A percentile compares a stretch with the other conserved stretches of the same genome.
Evolutionary conservation across 2,797 vertebrate genomes (phyloP).

Genomic region (Falco rusticolus): DNA sequence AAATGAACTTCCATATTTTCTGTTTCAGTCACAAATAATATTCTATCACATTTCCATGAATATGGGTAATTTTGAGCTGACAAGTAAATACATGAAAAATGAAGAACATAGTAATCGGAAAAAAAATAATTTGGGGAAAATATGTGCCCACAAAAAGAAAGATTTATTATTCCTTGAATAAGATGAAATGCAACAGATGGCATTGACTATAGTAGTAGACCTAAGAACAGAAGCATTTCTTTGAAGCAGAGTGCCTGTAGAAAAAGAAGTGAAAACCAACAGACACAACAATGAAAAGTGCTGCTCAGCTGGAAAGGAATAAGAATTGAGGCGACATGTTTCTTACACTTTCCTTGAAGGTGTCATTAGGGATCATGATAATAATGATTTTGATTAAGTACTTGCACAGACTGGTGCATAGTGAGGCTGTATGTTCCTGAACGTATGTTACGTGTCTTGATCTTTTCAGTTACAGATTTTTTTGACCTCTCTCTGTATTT

Average conservation of each 20-base stretch:
- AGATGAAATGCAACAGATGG: background rate
- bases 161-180: background rate
- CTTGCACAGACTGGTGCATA: fast-evolving
- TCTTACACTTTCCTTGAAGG: background rate
- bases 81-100: background rate
- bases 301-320: background rate
- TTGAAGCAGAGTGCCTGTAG: background rate
- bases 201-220: background rate
- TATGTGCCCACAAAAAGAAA: background rate
- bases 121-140: background rate
- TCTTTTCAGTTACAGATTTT: background rate
- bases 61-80: background rate
- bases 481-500: background rate
- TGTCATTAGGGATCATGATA: background rate
- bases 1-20: background rate
- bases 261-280: no score
- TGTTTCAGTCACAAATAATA: background rate
- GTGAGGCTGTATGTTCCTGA: background rate
- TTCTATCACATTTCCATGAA: background rate
- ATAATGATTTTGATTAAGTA: background rate
- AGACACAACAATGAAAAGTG: background rate
- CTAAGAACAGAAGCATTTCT: background rate
- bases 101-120: background rate
- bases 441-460: fast-evolving
- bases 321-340: background rate